Percentiles rank a stretch among this genome's conserved stretches.
Conservation (phyloP, 2,113 vertebrate genomes). For the Bambusicola thoracicus region DNA sequence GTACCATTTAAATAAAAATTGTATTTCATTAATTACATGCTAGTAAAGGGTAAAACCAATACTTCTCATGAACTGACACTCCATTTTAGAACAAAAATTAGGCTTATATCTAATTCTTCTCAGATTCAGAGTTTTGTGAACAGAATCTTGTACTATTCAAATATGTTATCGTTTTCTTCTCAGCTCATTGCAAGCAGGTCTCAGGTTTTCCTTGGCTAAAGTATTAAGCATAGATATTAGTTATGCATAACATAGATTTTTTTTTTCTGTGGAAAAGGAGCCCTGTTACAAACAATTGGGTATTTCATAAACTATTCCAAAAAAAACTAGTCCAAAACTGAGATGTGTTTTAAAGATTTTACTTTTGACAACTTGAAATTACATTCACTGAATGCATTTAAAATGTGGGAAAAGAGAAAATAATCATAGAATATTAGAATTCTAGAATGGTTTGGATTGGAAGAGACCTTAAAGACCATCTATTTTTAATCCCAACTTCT, state of each 20-base stretch:
- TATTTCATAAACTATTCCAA: not conserved
- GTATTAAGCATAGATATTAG: not conserved
- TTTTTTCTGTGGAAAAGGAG: not conserved
- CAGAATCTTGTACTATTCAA: not conserved
- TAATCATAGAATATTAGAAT: not conserved
- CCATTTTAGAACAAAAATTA: not conserved
- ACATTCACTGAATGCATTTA: not conserved
- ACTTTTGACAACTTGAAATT: not conserved
- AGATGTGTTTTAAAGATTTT: not conserved
- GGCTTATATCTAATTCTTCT: not conserved
- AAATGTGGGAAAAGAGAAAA: not conserved
- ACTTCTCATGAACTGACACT: not conserved
- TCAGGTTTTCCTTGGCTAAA: not conserved
- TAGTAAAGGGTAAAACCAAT: not conserved
- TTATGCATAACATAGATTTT: not conserved
- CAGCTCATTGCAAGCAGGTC: not conserved
- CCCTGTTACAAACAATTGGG: not conserved
- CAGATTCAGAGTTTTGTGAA: not conserved
- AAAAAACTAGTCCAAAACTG: not conserved
- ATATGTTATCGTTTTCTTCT: not conserved
- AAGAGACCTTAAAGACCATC: not conserved
- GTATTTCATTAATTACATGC: not conserved
- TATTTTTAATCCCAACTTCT: not conserved
- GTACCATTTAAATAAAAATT: not conserved
- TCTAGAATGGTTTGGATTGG: not conserved